Percentiles rank a stretch among this genome's conserved stretches.
phyloP scores from a whole-genome alignment of 2,113 vertebrate species.

The Emydocephalus ijimae region DNA sequence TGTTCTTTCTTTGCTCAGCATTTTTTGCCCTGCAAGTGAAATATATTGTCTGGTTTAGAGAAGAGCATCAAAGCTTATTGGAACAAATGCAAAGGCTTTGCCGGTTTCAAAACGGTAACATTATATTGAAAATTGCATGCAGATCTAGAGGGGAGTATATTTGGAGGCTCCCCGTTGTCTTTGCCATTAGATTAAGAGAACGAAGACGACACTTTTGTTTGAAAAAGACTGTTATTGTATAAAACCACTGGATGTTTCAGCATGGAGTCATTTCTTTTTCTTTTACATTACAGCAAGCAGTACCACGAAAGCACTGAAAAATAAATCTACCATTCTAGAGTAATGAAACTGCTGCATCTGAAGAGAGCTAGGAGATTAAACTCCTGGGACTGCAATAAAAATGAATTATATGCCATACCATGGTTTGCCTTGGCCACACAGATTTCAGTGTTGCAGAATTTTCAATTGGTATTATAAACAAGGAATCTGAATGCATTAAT shows the following conservation, averaged over 20 bases:
- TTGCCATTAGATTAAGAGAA: constrained; percentile 9
- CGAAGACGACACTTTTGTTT: not conserved
- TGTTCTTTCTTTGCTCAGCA: not conserved
- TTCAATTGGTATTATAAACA: constrained; percentile 14
- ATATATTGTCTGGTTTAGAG: not conserved
- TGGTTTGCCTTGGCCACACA: constrained; percentile 25
- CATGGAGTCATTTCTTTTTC: not conserved
- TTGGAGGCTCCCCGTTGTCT: not conserved
- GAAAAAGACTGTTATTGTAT: not conserved
- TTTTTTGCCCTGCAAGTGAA: not conserved
- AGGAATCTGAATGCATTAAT: constrained; percentile 10
- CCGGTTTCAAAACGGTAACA: not conserved
- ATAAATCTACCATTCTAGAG: not conserved
- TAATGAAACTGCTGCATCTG: constrained; percentile 5
- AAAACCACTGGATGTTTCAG: constrained; percentile 5
- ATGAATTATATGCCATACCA: constrained; percentile 5
- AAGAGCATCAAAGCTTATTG: constrained; percentile 16
- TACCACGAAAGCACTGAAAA: not conserved
- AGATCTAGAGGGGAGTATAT: constrained; percentile 16
- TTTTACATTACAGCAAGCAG: not conserved
- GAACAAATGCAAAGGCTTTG: constrained; percentile 4
- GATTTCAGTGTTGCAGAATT: constrained; percentile 24
- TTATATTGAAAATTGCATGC: not conserved
- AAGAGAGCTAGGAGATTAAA: not conserved
- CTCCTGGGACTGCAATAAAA: constrained; percentile 14